Percentiles rank a stretch among this genome's conserved stretches.
These are phyloP conservation scores for Clinocottus analis DNA, from an alignment of 2,113 vertebrate species.

Conservation along the genomic window DNA sequence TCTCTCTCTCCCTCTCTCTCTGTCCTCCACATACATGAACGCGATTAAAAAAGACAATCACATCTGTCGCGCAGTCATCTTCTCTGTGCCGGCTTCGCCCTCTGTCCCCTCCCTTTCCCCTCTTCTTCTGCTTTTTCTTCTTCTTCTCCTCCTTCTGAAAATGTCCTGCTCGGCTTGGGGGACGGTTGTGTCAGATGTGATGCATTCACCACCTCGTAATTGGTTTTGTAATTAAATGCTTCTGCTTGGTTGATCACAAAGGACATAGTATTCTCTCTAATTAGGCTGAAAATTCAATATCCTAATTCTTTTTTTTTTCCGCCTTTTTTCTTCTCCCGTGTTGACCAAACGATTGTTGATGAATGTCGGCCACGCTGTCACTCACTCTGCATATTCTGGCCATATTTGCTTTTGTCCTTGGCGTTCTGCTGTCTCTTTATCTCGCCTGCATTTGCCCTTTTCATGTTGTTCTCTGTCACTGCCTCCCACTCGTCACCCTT, in stretches of 20 bases:
- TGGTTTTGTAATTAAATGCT: constrained; percentile 88
- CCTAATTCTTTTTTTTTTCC: constrained; percentile 39
- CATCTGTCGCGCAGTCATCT: constrained; percentile 29
- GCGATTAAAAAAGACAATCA: constrained; percentile 23
- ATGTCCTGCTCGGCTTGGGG: constrained; percentile 65
- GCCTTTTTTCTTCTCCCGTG: constrained; percentile 16
- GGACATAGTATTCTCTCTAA: constrained; percentile 77
- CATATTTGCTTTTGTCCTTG: constrained; percentile 44
- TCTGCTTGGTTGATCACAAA: constrained; percentile 80
- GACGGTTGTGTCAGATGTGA: constrained; percentile 76
- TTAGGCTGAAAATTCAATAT: constrained; percentile 79
- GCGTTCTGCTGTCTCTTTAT: constrained; percentile 29
- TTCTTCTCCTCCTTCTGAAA: constrained; percentile 57
- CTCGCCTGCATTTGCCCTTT: constrained; percentile 42
- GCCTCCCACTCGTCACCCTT: neutral
- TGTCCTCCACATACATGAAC: neutral
- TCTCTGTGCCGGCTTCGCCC: neutral
- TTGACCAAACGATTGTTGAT: constrained; percentile 61
- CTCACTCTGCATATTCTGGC: constrained; percentile 27
- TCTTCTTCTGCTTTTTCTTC: constrained; percentile 42
- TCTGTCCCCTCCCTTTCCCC: neutral
- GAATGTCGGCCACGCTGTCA: constrained; percentile 30
- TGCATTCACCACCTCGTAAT: constrained; percentile 82
- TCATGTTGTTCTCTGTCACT: constrained; percentile 36
- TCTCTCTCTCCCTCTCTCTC: constrained; percentile 3